These are phyloP conservation scores for Leucophenga montana DNA, from an alignment of 2,888 invertebrate species.

Conservation along the genomic window DNA sequence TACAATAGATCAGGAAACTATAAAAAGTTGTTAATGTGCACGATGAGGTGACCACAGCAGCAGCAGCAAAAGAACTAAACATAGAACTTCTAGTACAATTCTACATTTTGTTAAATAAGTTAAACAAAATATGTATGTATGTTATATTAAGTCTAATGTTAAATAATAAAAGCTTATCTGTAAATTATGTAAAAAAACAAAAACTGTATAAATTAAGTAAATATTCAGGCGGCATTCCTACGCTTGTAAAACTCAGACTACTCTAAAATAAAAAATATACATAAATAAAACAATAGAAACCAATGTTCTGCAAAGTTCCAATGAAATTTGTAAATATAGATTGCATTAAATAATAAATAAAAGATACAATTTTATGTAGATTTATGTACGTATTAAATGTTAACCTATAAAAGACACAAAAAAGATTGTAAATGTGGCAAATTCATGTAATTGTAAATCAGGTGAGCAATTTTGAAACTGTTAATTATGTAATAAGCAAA, in stretches of 20 bases:
- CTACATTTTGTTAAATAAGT: conserved; percentile 13
- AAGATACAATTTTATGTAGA: conserved; percentile 36
- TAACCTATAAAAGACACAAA: conserved; percentile 24
- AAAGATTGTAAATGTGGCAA: conserved; percentile 22
- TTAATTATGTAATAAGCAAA: conserved; percentile 62
- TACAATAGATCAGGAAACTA: too few relatives aligned
- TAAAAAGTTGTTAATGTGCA: too few relatives aligned
- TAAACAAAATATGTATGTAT: not conserved
- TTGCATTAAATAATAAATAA: conserved; percentile 41
- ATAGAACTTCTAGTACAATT: conserved; percentile 17
- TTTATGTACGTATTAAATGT: conserved; percentile 4
- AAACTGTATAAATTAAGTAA: conserved; percentile 27
- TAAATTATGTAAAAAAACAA: conserved; percentile 37
- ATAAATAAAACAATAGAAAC: conserved; percentile 15
- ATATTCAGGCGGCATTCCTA: conserved; percentile 12
- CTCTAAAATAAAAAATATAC: conserved; percentile 45
- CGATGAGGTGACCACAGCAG: too few relatives aligned
- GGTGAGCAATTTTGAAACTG: conserved; percentile 64
- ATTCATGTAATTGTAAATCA: conserved; percentile 48
- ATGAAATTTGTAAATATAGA: conserved; percentile 12
- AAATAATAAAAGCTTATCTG: conserved; percentile 1
- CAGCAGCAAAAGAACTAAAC: not conserved
- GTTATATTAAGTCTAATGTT: not conserved
- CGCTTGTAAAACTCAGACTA: conserved; percentile 43
- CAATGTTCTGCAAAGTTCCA: conserved; percentile 31